Base-by-base conservation (phyloP, 2,113 vertebrate species). In the Columba janthina region DNA sequence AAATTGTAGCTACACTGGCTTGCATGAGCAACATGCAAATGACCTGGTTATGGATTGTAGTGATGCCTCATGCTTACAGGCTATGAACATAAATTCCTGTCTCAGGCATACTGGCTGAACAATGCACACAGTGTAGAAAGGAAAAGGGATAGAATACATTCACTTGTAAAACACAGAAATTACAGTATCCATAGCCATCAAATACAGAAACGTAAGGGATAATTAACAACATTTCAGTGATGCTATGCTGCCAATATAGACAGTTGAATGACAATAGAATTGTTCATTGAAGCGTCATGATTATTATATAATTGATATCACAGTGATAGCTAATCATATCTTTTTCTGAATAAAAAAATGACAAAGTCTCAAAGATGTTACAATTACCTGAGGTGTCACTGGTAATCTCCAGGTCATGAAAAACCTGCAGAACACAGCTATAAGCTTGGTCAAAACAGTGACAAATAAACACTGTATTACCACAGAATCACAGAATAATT, bases 1-100 rank as follows among this genome's bases (percentile, higher is more conserved):
- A 98, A 98, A 98, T 97, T 97, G 95, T 98, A 94, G 96, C 98
- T 97, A 96, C 91, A 96, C 87, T 94, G 84, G 58, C 85, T 97
- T 95, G 81, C 90, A 70, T 90, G 97, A 97, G 84, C 88, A 71
- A 98, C 97, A 98, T 98, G 90, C 86, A 98, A 98, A 98, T 97
- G 88, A 93, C 89, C 93, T 96, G 93, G 97, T 98, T 98, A 98
- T 84, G 92, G 92, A 94, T 96, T 89, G 62, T 40, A 88, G 78
- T 72, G 81, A 96, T 91, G 90, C 93, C 89, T 94, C 92, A 70
- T 61, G 89, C 90, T 97, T 95, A 87, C 91, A 96, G 95, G 77
- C 93, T 85, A 4, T 36, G 83, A 91, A 90, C 94, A 93, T 96
- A 98, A 98, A 98, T 98, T 96, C 89, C 93, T 56, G 83, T 96